Percentiles rank a stretch among this genome's conserved stretches.
Conservation (phyloP, 1,140 invertebrate genomes). For the Calliopsis andreniformis region DNA sequence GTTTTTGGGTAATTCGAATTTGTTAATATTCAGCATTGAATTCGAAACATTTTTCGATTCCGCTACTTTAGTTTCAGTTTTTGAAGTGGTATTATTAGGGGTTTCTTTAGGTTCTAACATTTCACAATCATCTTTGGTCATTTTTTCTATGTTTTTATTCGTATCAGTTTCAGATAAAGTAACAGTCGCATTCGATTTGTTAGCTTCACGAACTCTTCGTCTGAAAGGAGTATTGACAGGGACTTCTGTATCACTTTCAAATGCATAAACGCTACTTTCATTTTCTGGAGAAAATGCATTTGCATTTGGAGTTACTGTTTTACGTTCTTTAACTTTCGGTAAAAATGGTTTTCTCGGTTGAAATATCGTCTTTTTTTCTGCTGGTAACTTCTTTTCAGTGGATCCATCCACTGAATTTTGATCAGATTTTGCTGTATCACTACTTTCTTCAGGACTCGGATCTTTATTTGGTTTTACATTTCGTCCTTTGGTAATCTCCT, state of each 20-base stretch:
- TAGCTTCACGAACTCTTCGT: conserved; percentile 73
- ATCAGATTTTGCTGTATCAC: conserved; percentile 62
- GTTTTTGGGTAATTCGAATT: conserved; percentile 75
- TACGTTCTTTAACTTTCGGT: conserved; percentile 81
- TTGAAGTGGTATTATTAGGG: background rate
- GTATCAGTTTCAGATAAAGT: conserved; percentile 17
- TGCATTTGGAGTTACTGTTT: conserved; percentile 77
- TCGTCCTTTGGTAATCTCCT: conserved; percentile 61
- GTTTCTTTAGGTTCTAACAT: conserved; percentile 7
- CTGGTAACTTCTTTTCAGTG: conserved; percentile 68
- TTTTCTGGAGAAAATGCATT: conserved; percentile 87
- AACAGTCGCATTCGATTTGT: conserved; percentile 14
- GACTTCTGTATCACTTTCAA: conserved; percentile 84
- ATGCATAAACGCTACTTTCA: conserved; percentile 88
- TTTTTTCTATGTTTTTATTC: conserved; percentile 7
- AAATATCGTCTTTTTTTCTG: conserved; percentile 81
- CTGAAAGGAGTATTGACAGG: conserved; percentile 83
- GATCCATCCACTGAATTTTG: conserved; percentile 55
- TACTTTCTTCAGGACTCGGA: conserved; percentile 62
- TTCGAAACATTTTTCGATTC: conserved; percentile 15
- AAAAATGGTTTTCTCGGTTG: conserved; percentile 81
- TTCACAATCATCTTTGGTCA: conserved; percentile 20
- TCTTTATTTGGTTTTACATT: conserved; percentile 58
- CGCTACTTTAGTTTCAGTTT: conserved; percentile 27
- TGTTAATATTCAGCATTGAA: conserved; percentile 55